phyloP scores from a whole-genome alignment of 2,797 vertebrate genomes.

The Peromyscus eremicus region DNA sequence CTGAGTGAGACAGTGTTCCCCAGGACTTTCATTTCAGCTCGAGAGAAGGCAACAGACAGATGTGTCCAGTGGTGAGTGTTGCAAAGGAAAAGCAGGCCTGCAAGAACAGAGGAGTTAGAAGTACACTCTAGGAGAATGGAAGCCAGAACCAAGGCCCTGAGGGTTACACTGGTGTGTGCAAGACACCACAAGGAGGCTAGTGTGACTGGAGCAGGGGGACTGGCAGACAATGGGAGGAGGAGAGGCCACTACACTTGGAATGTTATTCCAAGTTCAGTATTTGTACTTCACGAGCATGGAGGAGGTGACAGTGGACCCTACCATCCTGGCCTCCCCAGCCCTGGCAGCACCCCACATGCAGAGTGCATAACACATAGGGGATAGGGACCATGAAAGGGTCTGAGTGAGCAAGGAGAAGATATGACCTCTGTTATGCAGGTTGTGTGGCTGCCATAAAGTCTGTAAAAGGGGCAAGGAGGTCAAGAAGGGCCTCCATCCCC shows the following conservation, averaged over 20 bases:
- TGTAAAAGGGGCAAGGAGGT: background rate
- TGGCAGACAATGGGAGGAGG: background rate
- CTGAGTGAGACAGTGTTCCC: background rate
- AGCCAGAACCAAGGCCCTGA: slow-evolving; percentile 5
- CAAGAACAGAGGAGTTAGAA: too few species aligned
- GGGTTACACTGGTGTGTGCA: background rate
- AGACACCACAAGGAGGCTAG: background rate
- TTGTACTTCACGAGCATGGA: background rate
- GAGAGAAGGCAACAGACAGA: background rate
- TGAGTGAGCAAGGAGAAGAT: background rate
- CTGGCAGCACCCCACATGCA: background rate
- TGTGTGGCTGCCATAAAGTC: background rate
- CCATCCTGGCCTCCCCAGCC: background rate
- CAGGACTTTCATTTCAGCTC: background rate
- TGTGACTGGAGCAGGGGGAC: background rate
- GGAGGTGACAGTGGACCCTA: background rate
- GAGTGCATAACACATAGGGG: background rate
- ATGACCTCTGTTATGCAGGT: background rate
- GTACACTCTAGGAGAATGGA: background rate
- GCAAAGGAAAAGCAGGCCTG: background rate
- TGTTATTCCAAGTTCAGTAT: background rate
- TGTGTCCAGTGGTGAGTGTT: background rate
- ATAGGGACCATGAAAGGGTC: background rate
- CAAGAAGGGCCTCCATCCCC: background rate
- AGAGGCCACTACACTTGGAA: background rate